phyloP scores from a whole-genome alignment of 2,888 invertebrate genomes.

The Crepidodera aurea region DNA sequence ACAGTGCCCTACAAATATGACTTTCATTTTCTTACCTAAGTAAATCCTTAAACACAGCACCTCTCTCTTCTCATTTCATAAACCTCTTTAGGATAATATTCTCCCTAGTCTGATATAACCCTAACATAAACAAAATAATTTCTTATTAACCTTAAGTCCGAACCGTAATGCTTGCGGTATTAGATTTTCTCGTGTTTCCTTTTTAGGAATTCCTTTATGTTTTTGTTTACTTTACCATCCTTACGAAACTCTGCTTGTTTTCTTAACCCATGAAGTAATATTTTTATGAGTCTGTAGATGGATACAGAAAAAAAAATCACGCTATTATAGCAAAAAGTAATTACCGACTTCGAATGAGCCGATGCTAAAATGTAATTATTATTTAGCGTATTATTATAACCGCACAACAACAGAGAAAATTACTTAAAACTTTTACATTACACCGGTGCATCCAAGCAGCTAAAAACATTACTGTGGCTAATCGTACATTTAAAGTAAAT shows the following conservation, averaged over 20 bases:
- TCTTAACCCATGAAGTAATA: not conserved
- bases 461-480: too few relatives aligned
- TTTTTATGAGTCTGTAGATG: not conserved
- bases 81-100: conserved; percentile 35
- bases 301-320: not conserved
- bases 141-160: conserved; percentile 38
- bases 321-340: not conserved
- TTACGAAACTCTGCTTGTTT: not conserved
- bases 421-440: too few relatives aligned
- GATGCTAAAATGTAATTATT: too few relatives aligned
- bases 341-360: too few relatives aligned
- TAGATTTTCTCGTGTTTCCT: conserved; percentile 23
- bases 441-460: too few relatives aligned
- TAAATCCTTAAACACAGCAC: conserved; percentile 33
- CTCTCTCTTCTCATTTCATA: conserved; percentile 27
- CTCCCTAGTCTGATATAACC: conserved; percentile 22
- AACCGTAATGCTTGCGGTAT: conserved; percentile 25
- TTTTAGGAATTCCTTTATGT: conserved; percentile 21
- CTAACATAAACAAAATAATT: conserved; percentile 36
- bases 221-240: conserved; percentile 11
- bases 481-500: too few relatives aligned
- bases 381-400: too few relatives aligned
- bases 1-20: conserved; percentile 23
- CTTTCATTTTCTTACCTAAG: conserved; percentile 33
- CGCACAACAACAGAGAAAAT: too few relatives aligned